Base-by-base conservation (phyloP, 53 echinoderm and acorn worm genomes). In the Stichopus horrens region DNA sequence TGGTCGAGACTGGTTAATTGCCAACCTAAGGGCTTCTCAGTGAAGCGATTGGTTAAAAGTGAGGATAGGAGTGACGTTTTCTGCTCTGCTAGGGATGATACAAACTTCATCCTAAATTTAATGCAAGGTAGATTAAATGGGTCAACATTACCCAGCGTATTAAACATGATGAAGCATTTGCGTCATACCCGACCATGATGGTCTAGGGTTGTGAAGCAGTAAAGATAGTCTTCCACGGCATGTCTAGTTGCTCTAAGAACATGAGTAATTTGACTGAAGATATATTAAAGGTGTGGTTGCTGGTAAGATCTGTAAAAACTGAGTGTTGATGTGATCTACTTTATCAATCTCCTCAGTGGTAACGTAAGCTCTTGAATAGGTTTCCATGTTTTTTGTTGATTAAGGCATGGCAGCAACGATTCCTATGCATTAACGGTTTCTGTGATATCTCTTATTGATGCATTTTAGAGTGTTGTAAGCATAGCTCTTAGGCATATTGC, bases 321-420 rank as follows among this genome's bases (percentile, higher is more conserved):
- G 14, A 19, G 23, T 77, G 89, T 91, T 37, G 21, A 88, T 78
- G 23, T 52, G 58, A 23, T 66, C 89, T 4, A 88, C 84, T 7
- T 52, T 57, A 37, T 75, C 53, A 0, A 95, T 79, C 16, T 93
- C 95, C 57, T 90, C 75, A n/a, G 89, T 18, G 5, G 89, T 92
- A 1, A 92, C 89, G 8, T n/a, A 6, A 54, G 58, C 73, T 54
- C 86, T 91, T 55, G 74, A 87, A 87, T 87, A 87, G 75, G 75
- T 53, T 87, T 87, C 7, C 77, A 20, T 23, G 76, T 54, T 9
- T 23, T 6, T 76, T 23, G 23, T 76, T n/a, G n/a, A n/a, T n/a
- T n/a, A n/a, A n/a, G n/a, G n/a, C n/a, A n/a, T n/a, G n/a, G n/a
- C n/a, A n/a, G n/a, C n/a, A n/a, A n/a, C n/a, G n/a, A n/a, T n/a